These are phyloP conservation scores for Poeciliopsis turrubarensis DNA, from an alignment of 2,113 vertebrate species.

Conservation along the genomic window DNA sequence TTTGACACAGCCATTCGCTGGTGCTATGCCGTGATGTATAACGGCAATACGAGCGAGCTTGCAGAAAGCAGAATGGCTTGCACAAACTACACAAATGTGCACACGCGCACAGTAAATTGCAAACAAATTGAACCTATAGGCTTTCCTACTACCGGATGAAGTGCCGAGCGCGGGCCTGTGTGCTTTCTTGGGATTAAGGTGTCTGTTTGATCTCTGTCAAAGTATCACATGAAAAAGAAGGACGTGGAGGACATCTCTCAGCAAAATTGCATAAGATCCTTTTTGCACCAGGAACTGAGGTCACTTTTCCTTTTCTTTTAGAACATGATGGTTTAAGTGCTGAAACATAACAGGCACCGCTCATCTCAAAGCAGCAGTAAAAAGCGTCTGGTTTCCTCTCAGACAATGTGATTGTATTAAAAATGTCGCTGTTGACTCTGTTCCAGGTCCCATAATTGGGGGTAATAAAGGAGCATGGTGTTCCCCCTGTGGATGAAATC, in stretches of 20 bases:
- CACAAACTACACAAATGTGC: slow-evolving; percentile 23
- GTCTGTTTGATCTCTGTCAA: slow-evolving; percentile 50
- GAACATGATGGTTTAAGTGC: slow-evolving; percentile 68
- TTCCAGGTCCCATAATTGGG: slow-evolving; percentile 66
- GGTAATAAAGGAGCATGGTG: slow-evolving; percentile 62
- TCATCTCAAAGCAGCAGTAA: slow-evolving; percentile 36
- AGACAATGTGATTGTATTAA: slow-evolving; percentile 63
- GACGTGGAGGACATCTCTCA: slow-evolving; percentile 28
- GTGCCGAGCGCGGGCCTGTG: slow-evolving; percentile 21
- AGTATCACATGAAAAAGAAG: slow-evolving; percentile 51
- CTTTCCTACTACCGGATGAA: slow-evolving; percentile 39
- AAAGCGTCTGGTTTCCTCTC: slow-evolving; percentile 63
- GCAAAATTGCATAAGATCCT: slow-evolving; percentile 58
- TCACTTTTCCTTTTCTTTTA: slow-evolving; percentile 48
- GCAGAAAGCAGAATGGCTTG: slow-evolving; percentile 47
- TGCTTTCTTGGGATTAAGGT: slow-evolving; percentile 48
- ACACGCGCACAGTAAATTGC: slow-evolving; percentile 39
- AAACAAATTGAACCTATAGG: slow-evolving; percentile 59
- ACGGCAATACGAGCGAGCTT: slow-evolving; percentile 72
- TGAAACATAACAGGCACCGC: slow-evolving; percentile 21
- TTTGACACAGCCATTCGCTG: slow-evolving; percentile 76
- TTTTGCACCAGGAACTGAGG: slow-evolving; percentile 49
- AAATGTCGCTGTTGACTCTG: slow-evolving; percentile 59
- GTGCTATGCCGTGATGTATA: slow-evolving; percentile 78
- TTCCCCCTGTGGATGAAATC: slow-evolving; percentile 65